A percentile compares a stretch with the other conserved stretches of the same genome.
phyloP scores from a whole-genome alignment of 2,797 vertebrate genomes.

The Tolypeutes matacus region DNA sequence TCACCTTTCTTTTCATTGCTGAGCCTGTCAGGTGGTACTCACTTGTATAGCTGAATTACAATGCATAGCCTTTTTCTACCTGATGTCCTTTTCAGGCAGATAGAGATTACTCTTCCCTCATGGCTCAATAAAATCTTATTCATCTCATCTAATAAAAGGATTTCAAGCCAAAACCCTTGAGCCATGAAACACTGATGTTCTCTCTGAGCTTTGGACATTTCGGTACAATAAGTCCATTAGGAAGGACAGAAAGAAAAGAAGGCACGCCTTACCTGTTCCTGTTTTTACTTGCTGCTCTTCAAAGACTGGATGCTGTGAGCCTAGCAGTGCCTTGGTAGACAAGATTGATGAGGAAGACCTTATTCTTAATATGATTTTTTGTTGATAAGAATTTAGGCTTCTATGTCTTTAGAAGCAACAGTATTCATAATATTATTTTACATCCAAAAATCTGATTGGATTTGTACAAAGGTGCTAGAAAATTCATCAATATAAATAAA shows the following conservation, averaged over 20 bases:
- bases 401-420: not conserved
- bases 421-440: not conserved
- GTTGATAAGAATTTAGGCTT: slow-evolving; percentile 3
- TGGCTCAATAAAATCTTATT: slow-evolving; percentile 59
- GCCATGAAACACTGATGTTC: not conserved
- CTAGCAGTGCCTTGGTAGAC: not conserved
- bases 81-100: not conserved
- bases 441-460: not conserved
- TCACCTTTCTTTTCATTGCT: not conserved
- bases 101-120: not conserved
- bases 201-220: not conserved
- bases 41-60: slow-evolving; percentile 29
- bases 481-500: not conserved
- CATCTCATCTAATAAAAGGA: slow-evolving; percentile 24
- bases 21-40: not conserved
- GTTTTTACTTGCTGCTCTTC: not conserved
- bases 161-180: slow-evolving; percentile 46
- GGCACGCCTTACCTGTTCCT: not conserved
- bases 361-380: not conserved
- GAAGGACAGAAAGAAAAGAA: not conserved
- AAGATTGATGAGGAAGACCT: not conserved
- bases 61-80: not conserved
- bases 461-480: not conserved
- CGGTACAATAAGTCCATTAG: not conserved
- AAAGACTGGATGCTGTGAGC: not conserved